Conservation (phyloP, 2,888 invertebrate genomes). For the Hypena proboscidalis region DNA sequence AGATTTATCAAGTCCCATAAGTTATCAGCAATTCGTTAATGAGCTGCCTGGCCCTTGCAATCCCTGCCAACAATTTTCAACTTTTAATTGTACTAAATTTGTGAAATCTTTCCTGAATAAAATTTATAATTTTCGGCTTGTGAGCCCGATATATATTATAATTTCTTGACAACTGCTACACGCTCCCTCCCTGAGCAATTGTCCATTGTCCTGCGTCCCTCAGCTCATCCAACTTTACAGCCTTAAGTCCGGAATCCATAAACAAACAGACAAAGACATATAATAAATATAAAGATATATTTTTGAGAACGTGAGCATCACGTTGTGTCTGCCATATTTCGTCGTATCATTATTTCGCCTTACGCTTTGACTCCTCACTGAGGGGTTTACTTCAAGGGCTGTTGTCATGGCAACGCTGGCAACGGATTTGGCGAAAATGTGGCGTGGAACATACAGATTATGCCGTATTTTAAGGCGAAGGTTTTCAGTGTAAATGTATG, state of each 20-base stretch:
- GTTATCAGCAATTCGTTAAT: too few species aligned
- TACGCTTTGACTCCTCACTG: slow-evolving; percentile 63
- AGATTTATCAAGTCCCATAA: too few species aligned
- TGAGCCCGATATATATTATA: too few species aligned
- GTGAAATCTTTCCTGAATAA: too few species aligned
- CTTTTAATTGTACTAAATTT: too few species aligned
- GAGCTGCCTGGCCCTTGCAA: too few species aligned
- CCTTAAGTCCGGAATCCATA: slow-evolving; percentile 34
- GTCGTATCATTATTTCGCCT: slow-evolving; percentile 74
- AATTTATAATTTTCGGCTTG: too few species aligned
- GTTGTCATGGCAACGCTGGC: slow-evolving; percentile 67
- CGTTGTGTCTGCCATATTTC: slow-evolving; percentile 65
- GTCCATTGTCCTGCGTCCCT: slow-evolving; percentile 6
- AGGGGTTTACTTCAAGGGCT: slow-evolving; percentile 63
- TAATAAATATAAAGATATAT: slow-evolving; percentile 22
- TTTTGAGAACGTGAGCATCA: slow-evolving; percentile 31
- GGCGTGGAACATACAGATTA: slow-evolving; percentile 66
- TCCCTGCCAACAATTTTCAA: too few species aligned
- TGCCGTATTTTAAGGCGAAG: slow-evolving; percentile 57
- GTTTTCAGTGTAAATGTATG: too few species aligned
- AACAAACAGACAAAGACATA: slow-evolving; percentile 38
- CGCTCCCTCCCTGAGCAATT: too few species aligned
- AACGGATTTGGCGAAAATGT: slow-evolving; percentile 72
- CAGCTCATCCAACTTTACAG: slow-evolving; percentile 27
- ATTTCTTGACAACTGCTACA: too few species aligned